phyloP scores from a whole-genome alignment of 1,140 invertebrate species.

The Drosophila mojavensis region DNA sequence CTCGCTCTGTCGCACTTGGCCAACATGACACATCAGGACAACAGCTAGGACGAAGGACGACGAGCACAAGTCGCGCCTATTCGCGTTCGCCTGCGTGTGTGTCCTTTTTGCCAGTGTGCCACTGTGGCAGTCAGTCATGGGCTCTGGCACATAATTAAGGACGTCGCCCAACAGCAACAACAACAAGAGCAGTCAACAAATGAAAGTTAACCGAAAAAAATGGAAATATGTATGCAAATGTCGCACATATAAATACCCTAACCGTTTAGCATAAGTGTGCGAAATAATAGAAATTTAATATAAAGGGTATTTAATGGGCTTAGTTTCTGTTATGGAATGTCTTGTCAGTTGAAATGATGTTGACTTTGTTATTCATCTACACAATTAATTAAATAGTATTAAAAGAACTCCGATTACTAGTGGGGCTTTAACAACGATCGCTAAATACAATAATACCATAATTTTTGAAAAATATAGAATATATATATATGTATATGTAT shows the following conservation, averaged over 20 bases:
- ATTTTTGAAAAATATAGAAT: too few relatives aligned
- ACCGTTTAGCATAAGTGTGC: not conserved
- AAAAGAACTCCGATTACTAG: too few relatives aligned
- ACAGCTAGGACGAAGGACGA: constrained; percentile 26
- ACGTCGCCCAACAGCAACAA: constrained; percentile 64
- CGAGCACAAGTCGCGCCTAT: constrained; percentile 50
- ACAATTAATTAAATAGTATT: too few relatives aligned
- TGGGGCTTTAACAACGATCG: too few relatives aligned
- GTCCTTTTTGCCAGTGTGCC: constrained; percentile 65
- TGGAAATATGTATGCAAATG: constrained; percentile 1
- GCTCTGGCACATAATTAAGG: constrained; percentile 79
- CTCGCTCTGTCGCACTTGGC: constrained; percentile 14
- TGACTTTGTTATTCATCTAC: too few relatives aligned
- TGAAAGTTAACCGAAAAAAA: constrained; percentile 27
- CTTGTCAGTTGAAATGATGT: too few relatives aligned
- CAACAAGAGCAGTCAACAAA: constrained; percentile 53
- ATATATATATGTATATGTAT: too few relatives aligned
- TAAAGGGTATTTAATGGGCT: too few relatives aligned
- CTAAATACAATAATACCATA: too few relatives aligned
- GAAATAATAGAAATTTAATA: too few relatives aligned
- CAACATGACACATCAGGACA: constrained; percentile 68
- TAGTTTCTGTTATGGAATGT: too few relatives aligned
- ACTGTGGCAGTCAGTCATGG: constrained; percentile 77
- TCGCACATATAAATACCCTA: constrained; percentile 8
- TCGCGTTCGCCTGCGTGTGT: constrained; percentile 55